Evolutionary conservation across 1,140 invertebrate species (phyloP).

Genomic region (Amphibalanus amphitrite): DNA sequence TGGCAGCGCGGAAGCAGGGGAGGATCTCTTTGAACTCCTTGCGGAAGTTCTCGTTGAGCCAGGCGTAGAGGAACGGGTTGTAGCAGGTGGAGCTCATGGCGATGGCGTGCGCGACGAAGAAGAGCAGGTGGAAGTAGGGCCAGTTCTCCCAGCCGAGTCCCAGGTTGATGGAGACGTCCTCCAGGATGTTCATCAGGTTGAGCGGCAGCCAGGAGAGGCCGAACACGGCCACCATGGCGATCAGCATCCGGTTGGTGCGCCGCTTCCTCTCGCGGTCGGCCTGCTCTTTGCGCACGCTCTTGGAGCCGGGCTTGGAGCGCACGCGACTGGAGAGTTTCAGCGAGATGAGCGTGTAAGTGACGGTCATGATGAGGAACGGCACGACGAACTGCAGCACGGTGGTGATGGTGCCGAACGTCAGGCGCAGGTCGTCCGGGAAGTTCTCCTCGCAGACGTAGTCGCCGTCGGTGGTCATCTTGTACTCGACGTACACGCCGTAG

Average conservation of each 20-base stretch:
- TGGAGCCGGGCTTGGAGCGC: conserved; percentile 53
- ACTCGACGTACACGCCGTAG: conserved; percentile 57
- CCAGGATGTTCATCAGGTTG: no score
- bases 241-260: conserved; percentile 49
- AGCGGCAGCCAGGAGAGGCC: no score
- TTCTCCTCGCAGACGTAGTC: conserved; percentile 59
- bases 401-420: conserved; percentile 63
- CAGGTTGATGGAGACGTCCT: conserved; percentile 51
- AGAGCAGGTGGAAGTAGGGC: no score
- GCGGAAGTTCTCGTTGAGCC: no score
- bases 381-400: conserved; percentile 82
- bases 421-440: conserved; percentile 62
- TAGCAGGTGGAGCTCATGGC: no score
- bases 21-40: no score
- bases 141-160: conserved; percentile 37
- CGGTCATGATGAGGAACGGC: conserved; percentile 82
- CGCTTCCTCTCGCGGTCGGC: conserved; percentile 44
- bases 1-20: conserved; percentile 24
- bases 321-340: conserved; percentile 60
- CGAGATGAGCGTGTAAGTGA: conserved; percentile 82
- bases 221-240: no score
- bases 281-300: conserved; percentile 57
- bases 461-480: conserved; percentile 8
- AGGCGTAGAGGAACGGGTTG: no score
- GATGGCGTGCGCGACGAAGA: no score